These are phyloP conservation scores for Delia radicum DNA, from an alignment of 1,140 invertebrate genomes.

Conservation along the genomic window DNA sequence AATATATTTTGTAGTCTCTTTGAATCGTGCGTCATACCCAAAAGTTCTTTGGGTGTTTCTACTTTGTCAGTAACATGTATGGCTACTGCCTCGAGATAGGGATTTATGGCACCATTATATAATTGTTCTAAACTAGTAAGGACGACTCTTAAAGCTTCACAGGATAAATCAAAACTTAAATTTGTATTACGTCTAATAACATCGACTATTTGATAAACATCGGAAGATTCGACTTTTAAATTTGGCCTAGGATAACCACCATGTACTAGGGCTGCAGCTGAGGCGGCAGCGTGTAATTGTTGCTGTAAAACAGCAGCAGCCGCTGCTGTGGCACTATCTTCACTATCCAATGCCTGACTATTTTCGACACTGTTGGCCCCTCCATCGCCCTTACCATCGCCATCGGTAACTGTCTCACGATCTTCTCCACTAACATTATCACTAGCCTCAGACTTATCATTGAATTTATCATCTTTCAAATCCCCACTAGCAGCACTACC, in stretches of 20 bases:
- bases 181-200: constrained; percentile 79
- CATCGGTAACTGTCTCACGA: constrained; percentile 29
- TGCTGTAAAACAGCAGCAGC: constrained; percentile 31
- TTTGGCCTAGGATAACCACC: constrained; percentile 29
- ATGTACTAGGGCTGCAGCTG: neutral
- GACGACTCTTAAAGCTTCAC: constrained; percentile 79
- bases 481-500: no score
- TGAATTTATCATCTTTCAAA: neutral
- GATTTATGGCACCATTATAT: constrained; percentile 61
- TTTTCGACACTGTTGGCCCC: constrained; percentile 41
- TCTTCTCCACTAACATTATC: constrained; percentile 28
- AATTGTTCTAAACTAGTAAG: constrained; percentile 66
- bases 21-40: constrained; percentile 70
- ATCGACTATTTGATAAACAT: constrained; percentile 73
- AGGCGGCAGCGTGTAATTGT: constrained; percentile 9
- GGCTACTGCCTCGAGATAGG: constrained; percentile 58
- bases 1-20: constrained; percentile 78
- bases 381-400: constrained; percentile 31
- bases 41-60: constrained; percentile 49
- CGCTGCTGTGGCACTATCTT: constrained; percentile 47
- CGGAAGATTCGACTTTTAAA: constrained; percentile 50
- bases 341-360: constrained; percentile 51
- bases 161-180: constrained; percentile 83
- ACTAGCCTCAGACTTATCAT: constrained; percentile 12
- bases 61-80: constrained; percentile 53